Evolutionary conservation across 2,797 vertebrate species (phyloP), one percentile per base, ranked within the genome.

Genomic region (Pipistrellus kuhlii): DNA sequence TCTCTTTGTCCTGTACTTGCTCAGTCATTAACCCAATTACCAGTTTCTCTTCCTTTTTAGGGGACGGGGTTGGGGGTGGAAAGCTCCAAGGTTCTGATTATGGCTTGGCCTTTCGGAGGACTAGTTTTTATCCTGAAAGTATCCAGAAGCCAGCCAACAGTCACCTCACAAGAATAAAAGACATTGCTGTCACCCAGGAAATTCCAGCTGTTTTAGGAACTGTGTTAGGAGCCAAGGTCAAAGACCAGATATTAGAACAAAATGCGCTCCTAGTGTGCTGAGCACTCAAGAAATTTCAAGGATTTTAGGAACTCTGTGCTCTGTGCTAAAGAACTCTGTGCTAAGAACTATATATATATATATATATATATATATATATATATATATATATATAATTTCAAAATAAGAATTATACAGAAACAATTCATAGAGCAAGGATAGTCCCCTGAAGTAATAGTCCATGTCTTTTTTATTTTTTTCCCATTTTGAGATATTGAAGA

Each of bases 241-340:
- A 51, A 88, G 23, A 21, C 2, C 20, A 48, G 59, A 18, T 68
- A 66, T 41, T 89, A n/a, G 30, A 41, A 69, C 21, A 62, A 59
- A 68, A 83, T 44, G 46, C 69, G 10, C 14, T 83, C 21, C 41
- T 35, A 27, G 11, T 41, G 32, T 51, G 77, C 30, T 84, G 69
- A 51, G 84, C 62, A 77, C 17, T 78, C 59, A 85, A 3, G 17
- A 62, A 38, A 71, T 77, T 62, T 35, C 20, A 71, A 59, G 53
- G 85, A 41, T 71, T 84, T 89, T 84, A 88, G 32, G n/a, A 69
- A 20, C 14, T 83, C n/a, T 59, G 13, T 69, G 51, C 32, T n/a
- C 38, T 57, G 17, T 76, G 48, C n/a, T 30, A 55, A 82, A 41
- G 25, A 83, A 73, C 17, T 55, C 55, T 59, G 13, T 69, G 59